Evolutionary conservation across 1,140 invertebrate species (phyloP).

Genomic region (Anastatus disparis): DNA sequence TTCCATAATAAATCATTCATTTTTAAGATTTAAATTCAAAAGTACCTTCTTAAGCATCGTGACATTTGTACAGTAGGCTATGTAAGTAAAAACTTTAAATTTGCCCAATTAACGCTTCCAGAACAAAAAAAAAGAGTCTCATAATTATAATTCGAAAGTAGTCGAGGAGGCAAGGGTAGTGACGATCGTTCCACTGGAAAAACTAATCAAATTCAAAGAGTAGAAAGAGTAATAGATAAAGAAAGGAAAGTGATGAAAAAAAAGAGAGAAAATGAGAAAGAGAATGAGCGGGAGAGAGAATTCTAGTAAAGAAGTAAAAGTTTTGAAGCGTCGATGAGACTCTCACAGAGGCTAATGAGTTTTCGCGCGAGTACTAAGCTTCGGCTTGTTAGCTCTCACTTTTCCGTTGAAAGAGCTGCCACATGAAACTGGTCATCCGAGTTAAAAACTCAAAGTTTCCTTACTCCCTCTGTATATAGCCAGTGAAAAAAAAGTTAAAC

Average conservation of each 20-base stretch:
- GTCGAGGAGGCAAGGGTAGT: background rate
- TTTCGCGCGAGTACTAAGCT: background rate
- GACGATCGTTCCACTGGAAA: constrained; percentile 10
- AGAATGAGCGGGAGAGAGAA: too few species aligned
- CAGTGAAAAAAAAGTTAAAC: constrained; percentile 3
- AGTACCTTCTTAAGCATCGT: too few species aligned
- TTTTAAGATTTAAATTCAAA: too few species aligned
- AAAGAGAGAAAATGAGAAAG: too few species aligned
- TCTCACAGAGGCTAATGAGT: constrained; percentile 36
- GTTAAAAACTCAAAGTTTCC: constrained; percentile 22
- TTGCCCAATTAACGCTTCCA: constrained; percentile 10
- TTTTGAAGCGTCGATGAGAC: background rate
- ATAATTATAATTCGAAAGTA: background rate
- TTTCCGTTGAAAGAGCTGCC: background rate
- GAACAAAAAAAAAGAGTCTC: too few species aligned
- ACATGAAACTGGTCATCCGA: background rate
- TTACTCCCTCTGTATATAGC: background rate
- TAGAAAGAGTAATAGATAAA: too few species aligned
- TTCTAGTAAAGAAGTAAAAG: constrained; percentile 10
- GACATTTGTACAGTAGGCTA: too few species aligned
- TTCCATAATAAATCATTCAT: too few species aligned
- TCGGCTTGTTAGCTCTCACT: constrained; percentile 27
- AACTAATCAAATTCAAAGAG: constrained; percentile 30
- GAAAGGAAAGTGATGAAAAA: too few species aligned
- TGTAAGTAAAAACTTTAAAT: background rate